Conservation (phyloP, 2,888 invertebrate species). For the Apotomis capreana region DNA sequence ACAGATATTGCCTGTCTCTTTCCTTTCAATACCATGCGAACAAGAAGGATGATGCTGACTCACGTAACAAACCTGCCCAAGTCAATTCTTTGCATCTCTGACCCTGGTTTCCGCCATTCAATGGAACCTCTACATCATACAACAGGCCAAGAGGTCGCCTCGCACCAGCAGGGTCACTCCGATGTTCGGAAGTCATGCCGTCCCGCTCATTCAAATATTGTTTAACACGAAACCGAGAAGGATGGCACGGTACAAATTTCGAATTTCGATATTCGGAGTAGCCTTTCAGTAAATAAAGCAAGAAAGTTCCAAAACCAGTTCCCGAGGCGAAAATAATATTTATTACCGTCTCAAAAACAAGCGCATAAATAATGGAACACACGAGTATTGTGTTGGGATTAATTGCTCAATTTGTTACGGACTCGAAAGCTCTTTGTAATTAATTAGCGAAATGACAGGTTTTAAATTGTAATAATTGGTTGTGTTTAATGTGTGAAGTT, state of each 20-base stretch:
- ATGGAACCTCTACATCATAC: neutral
- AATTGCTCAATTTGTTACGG: slow-evolving; percentile 38
- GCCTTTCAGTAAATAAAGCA: slow-evolving; percentile 17
- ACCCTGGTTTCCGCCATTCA: slow-evolving; percentile 3
- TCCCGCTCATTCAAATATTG: no score
- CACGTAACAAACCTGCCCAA: no score
- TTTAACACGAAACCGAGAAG: no score
- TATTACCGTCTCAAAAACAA: slow-evolving; percentile 27
- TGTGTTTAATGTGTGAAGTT: neutral
- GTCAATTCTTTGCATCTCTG: neutral
- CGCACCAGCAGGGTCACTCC: neutral
- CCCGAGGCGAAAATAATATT: slow-evolving; percentile 38
- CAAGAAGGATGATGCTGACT: no score
- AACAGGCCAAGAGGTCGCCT: slow-evolving; percentile 16
- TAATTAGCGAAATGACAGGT: slow-evolving; percentile 32
- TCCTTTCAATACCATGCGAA: no score
- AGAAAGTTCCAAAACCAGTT: slow-evolving; percentile 30
- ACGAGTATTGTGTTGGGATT: slow-evolving; percentile 27
- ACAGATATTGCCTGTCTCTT: no score
- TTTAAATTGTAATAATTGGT: slow-evolving; percentile 30
- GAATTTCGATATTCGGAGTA: no score
- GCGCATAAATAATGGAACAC: slow-evolving; percentile 29
- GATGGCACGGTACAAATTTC: no score
- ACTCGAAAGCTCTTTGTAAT: slow-evolving; percentile 9
- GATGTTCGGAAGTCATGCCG: no score